Conservation (phyloP, 2,888 invertebrate genomes). For the Branchipolynoe longqiensis region DNA sequence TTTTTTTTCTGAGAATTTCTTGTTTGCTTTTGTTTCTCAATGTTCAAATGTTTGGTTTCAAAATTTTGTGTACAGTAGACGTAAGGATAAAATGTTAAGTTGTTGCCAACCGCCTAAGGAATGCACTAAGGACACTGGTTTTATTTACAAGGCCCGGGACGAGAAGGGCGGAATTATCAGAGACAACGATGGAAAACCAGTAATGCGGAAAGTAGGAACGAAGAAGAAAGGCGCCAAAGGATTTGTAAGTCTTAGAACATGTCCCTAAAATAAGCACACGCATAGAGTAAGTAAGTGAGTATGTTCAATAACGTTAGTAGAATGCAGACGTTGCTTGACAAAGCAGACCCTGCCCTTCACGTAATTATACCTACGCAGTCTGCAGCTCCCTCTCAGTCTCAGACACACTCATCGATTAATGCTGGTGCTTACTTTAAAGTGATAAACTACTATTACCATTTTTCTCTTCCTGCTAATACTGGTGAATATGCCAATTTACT, state of each 20-base stretch:
- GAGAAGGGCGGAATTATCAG: conserved; percentile 67
- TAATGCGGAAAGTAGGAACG: conserved; percentile 64
- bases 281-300: no score
- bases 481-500: no score
- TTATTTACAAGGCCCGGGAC: conserved; percentile 75
- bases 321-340: no score
- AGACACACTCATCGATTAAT: no score
- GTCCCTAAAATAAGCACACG: background rate
- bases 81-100: background rate
- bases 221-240: conserved; percentile 61
- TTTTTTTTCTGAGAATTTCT: background rate
- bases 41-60: background rate
- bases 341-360: no score
- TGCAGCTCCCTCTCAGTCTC: no score
- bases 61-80: background rate
- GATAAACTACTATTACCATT: no score
- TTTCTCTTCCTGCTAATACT: no score
- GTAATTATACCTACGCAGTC: no score
- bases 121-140: background rate
- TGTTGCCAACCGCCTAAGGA: background rate
- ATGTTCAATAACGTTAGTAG: no score
- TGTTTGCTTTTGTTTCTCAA: background rate
- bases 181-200: conserved; percentile 66
- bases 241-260: background rate
- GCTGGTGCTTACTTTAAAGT: no score